These are phyloP conservation scores for Rhaphigaster nebulosa DNA, from an alignment of 2,888 invertebrate genomes.

Conservation along the genomic window DNA sequence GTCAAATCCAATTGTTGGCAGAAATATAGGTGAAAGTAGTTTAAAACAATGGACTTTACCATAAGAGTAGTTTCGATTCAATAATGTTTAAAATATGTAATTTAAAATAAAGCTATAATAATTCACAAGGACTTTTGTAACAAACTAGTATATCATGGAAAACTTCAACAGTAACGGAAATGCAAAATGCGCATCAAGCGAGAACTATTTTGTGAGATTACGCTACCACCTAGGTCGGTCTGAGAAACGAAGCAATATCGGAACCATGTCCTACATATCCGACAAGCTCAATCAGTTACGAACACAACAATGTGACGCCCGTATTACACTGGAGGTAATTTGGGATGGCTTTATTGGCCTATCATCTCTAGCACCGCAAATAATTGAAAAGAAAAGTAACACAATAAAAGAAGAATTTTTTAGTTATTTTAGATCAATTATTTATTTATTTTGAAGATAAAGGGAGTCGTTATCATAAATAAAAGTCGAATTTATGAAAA, in stretches of 20 bases:
- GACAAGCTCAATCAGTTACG: neutral
- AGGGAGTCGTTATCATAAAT: no score
- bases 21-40: no score
- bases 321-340: neutral
- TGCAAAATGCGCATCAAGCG: no score
- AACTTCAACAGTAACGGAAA: no score
- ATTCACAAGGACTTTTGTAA: no score
- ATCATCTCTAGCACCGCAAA: neutral
- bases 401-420: neutral
- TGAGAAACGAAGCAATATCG: neutral
- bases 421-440: neutral
- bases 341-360: neutral
- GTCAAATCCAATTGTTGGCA: no score
- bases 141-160: no score
- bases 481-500: no score
- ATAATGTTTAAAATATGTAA: no score
- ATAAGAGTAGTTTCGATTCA: no score
- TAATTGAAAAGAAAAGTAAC: neutral
- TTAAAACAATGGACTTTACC: no score
- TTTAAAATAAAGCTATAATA: no score
- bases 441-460: neutral
- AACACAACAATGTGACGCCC: neutral
- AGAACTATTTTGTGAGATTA: neutral
- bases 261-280: neutral
- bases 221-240: neutral